Percentiles rank a stretch among this genome's conserved stretches.
phyloP scores from a whole-genome alignment of 2,888 invertebrate genomes.

The Cosmopolites sordidus region DNA sequence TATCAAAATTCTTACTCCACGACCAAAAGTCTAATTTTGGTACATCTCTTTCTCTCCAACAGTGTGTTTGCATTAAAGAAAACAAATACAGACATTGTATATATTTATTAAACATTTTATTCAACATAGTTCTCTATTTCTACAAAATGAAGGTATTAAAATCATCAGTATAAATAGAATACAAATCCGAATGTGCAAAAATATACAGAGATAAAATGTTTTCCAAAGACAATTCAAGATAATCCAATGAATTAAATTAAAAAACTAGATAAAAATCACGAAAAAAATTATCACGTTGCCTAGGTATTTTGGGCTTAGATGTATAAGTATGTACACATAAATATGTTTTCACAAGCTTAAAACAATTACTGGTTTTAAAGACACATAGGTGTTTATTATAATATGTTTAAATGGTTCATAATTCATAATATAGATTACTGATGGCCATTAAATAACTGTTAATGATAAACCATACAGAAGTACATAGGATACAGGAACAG shows the following conservation, averaged over 20 bases:
- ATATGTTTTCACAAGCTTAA: constrained; percentile 12
- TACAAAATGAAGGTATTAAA: constrained; percentile 13
- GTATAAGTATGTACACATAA: constrained; percentile 5
- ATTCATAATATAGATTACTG: too few relatives aligned
- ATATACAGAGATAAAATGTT: constrained; percentile 17
- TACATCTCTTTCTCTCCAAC: too few relatives aligned
- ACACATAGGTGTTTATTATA: constrained; percentile 14
- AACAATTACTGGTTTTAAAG: constrained; percentile 11
- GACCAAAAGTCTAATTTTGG: too few relatives aligned
- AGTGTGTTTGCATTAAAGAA: too few relatives aligned
- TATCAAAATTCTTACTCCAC: too few relatives aligned
- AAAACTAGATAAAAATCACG: constrained; percentile 19
- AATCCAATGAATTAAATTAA: constrained; percentile 8
- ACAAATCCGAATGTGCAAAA: constrained; percentile 9
- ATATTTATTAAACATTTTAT: constrained; percentile 11
- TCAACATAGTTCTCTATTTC: constrained; percentile 14
- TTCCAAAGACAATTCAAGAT: constrained; percentile 5
- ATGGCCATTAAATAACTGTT: too few relatives aligned
- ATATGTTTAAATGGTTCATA: too few relatives aligned
- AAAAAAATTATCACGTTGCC: constrained; percentile 18
- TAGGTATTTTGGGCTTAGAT: constrained; percentile 12
- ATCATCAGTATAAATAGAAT: constrained; percentile 14
- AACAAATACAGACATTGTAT: neutral
- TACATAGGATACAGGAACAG: too few relatives aligned
- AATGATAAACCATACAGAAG: too few relatives aligned